Evolutionary conservation across 92 coral and sea anemone species (phyloP), one percentile per base, ranked within the genome.

Genomic region (Paramuricea clavata): DNA sequence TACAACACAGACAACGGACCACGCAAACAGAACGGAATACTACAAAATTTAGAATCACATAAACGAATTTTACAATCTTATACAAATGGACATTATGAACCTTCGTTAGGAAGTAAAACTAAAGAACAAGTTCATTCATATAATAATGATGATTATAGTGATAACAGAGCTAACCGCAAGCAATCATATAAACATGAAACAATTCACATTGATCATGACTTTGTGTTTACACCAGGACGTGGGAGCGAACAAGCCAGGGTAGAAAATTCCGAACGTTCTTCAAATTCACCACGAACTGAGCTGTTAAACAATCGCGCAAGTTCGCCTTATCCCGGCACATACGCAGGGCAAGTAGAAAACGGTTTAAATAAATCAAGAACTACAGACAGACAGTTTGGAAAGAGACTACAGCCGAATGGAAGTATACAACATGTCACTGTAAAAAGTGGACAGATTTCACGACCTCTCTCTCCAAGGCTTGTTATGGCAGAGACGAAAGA

Each of bases 401-500:
- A 78, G 68, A 50, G 17, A 30, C 56, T 59, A 9, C 47, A 16
- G 49, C 56, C 61, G 35, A 27, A 59, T 17, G 57, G 16, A 8
- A n/a, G n/a, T 60, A 73, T 79, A 12, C 84, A 79, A 33, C 84
- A 79, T 44, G 73, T 79, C 8, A 79, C 84, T 10, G 84, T 79
- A 21, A 79, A 35, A 12, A 60, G 84, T 23, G 67, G 72, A 33
- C 22, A 79, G 5, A 59, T 79, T 41, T n/a, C 42, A 0, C 43
- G 35, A 61, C 84, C 84, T 41, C 50, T 78, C 17, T 79, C 84
- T 30, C 84, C 84, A 35, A 79, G 84, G 35, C 31, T 79, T 31
- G 56, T 59, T 33, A 79, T 60, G 74, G 36, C 73, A 6, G 72
- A 36, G 13, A 59, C 1, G 17, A 12, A 61, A 59, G 72, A 79